phyloP scores from a whole-genome alignment of 2,888 invertebrate genomes.

The Catonia carolina region DNA sequence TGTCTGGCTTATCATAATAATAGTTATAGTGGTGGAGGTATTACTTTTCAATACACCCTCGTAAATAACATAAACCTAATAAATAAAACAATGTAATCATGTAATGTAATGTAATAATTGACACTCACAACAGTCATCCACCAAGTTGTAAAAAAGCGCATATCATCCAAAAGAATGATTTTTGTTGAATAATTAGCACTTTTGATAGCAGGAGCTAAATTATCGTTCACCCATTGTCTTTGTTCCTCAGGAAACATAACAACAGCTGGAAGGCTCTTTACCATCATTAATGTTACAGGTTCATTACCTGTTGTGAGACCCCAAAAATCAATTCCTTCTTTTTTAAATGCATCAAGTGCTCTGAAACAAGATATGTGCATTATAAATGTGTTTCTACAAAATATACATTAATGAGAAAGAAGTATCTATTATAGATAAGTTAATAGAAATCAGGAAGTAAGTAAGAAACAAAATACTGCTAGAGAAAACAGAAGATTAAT shows the following conservation, averaged over 20 bases:
- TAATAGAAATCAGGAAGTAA: too few species aligned
- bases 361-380: slow-evolving; percentile 42
- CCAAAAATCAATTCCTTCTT: slow-evolving; percentile 66
- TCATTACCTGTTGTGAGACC: slow-evolving; percentile 84
- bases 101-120: slow-evolving; percentile 16
- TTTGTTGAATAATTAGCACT: slow-evolving; percentile 51
- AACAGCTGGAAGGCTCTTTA: slow-evolving; percentile 59
- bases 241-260: slow-evolving; percentile 60
- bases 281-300: slow-evolving; percentile 57
- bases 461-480: too few species aligned
- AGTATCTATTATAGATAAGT: too few species aligned
- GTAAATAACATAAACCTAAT: too few species aligned
- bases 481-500: too few species aligned
- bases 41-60: too few species aligned
- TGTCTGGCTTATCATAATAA: too few species aligned
- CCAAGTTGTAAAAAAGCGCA: slow-evolving; percentile 56
- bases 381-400: too few species aligned
- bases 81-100: too few species aligned
- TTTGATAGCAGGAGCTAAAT: slow-evolving; percentile 68
- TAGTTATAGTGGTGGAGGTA: too few species aligned
- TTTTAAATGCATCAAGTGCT: slow-evolving; percentile 69
- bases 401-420: too few species aligned
- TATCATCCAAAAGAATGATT: slow-evolving; percentile 71
- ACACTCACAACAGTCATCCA: slow-evolving; percentile 55
- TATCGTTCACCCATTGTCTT: slow-evolving; percentile 59